These are phyloP conservation scores for Talpa occidentalis DNA, from an alignment of 2,113 vertebrate genomes.

Conservation along the genomic window DNA sequence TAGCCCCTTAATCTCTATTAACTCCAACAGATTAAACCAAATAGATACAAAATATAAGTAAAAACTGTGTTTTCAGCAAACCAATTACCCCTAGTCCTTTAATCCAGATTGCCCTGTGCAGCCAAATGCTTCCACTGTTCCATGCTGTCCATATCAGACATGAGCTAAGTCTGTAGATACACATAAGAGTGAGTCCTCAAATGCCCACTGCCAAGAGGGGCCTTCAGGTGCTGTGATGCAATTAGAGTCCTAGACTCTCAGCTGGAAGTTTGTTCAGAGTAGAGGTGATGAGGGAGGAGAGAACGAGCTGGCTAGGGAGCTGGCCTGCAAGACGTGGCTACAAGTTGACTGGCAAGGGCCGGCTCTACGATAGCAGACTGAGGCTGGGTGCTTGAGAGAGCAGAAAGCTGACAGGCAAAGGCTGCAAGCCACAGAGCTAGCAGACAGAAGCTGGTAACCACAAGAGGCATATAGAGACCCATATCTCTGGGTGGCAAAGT, in stretches of 20 bases:
- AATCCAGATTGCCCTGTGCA: background rate
- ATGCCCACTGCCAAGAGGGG: background rate
- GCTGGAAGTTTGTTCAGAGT: background rate
- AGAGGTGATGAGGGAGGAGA: background rate
- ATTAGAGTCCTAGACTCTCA: background rate
- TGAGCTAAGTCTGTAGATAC: background rate
- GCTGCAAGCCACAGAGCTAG: too few species aligned
- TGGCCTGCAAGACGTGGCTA: too few species aligned
- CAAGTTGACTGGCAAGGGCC: too few species aligned
- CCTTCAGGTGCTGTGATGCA: background rate
- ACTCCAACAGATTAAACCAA: background rate
- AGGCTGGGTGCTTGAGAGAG: too few species aligned
- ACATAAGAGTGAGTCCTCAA: background rate
- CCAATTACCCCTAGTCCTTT: background rate
- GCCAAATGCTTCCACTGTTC: background rate
- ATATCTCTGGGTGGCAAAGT: too few species aligned
- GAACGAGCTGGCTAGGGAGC: too few species aligned
- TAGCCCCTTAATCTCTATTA: background rate
- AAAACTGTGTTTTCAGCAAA: slow-evolving; percentile 12
- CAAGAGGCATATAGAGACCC: too few species aligned
- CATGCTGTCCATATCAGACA: background rate
- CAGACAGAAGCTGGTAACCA: too few species aligned
- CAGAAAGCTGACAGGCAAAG: too few species aligned
- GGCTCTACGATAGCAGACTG: too few species aligned
- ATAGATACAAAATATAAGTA: background rate